These are phyloP conservation scores for Crotalus horridus DNA, from an alignment of 2,113 vertebrate genomes.

Conservation along the genomic window DNA sequence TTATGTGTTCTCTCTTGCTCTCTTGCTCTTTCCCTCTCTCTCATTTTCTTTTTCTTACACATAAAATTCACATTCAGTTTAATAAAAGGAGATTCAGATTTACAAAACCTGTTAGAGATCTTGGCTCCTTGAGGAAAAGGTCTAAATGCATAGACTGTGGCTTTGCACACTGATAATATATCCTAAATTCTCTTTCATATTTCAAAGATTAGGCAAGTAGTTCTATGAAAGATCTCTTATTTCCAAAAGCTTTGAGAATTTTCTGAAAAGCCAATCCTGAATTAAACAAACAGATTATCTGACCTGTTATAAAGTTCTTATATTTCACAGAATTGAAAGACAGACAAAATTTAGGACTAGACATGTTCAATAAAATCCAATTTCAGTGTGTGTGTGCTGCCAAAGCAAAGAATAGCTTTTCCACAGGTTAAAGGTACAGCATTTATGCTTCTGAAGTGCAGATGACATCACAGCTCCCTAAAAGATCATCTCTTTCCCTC, in stretches of 20 bases:
- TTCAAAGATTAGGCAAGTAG: neutral
- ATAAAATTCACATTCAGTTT: neutral
- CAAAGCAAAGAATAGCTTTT: neutral
- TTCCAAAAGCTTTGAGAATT: neutral
- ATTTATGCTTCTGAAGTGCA: neutral
- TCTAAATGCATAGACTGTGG: neutral
- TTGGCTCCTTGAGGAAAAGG: neutral
- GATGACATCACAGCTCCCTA: neutral
- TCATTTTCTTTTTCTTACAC: neutral
- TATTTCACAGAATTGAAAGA: neutral
- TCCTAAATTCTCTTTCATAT: neutral
- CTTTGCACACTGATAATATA: neutral
- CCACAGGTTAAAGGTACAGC: neutral
- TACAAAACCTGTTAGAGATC: neutral
- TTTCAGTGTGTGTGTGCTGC: neutral
- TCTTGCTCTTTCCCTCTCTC: neutral
- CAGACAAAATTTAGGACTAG: neutral
- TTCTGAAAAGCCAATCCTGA: neutral
- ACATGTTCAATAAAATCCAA: neutral
- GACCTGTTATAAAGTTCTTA: neutral
- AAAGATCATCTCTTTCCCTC: neutral
- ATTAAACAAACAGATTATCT: neutral
- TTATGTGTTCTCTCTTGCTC: neutral
- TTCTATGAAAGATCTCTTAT: neutral
- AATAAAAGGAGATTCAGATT: neutral